Conservation (phyloP, 2,888 invertebrate genomes). For the Chrysolina americana region DNA sequence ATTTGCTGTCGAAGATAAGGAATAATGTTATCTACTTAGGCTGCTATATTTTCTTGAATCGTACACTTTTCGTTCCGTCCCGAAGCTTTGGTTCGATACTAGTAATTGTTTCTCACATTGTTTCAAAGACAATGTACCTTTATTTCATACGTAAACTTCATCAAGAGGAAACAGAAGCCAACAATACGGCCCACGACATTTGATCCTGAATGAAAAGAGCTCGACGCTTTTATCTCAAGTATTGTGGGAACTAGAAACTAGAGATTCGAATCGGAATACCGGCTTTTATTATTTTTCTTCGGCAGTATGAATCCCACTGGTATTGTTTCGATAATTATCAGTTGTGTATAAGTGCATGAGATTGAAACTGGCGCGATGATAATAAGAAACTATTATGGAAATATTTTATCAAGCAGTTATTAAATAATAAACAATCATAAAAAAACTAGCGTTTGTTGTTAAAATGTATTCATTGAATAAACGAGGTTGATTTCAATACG, state of each 20-base stretch:
- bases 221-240: conserved; percentile 15
- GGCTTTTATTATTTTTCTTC: not conserved
- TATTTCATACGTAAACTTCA: conserved; percentile 1
- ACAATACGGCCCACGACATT: conserved; percentile 15
- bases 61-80: not conserved
- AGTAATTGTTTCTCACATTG: conserved; percentile 19
- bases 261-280: not conserved
- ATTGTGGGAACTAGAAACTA: conserved; percentile 7
- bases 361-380: not conserved
- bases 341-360: not conserved
- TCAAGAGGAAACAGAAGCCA: conserved; percentile 18
- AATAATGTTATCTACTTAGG: too few relatives aligned
- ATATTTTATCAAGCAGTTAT: too few relatives aligned
- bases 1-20: too few relatives aligned
- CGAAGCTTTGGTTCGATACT: not conserved
- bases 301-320: not conserved
- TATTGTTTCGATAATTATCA: conserved; percentile 10
- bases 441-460: not conserved
- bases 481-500: not conserved
- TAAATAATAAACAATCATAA: not conserved
- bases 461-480: not conserved
- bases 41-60: not conserved
- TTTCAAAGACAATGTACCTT: conserved; percentile 7
- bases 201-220: conserved; percentile 18
- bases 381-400: not conserved